Conservation (phyloP, 2,888 invertebrate species). For the Dichetophora obliterata region DNA sequence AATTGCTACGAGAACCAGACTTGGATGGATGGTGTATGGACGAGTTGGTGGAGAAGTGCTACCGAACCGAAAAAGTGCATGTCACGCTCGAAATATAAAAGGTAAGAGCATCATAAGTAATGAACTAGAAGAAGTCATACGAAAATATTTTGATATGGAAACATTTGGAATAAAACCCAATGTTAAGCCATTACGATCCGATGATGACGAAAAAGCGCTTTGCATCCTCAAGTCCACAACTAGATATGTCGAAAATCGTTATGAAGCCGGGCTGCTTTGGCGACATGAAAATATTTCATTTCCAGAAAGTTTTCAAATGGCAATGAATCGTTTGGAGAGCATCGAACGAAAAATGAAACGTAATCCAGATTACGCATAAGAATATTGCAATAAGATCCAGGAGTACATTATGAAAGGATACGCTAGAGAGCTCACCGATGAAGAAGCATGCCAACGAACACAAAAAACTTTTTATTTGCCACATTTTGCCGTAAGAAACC, state of each 20-base stretch:
- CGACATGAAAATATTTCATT: constrained; percentile 8
- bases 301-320: constrained; percentile 36
- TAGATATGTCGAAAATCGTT: constrained; percentile 12
- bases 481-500: constrained; percentile 39
- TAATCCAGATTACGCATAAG: constrained; percentile 27
- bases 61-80: not conserved
- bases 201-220: constrained; percentile 26
- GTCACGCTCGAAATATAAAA: not conserved
- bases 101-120: not conserved
- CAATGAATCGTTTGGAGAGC: not conserved
- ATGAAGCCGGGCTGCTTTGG: constrained; percentile 37
- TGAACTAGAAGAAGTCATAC: constrained; percentile 23
- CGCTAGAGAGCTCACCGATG: not conserved
- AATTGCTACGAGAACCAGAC: constrained; percentile 20
- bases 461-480: constrained; percentile 33
- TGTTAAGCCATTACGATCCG: too few relatives aligned
- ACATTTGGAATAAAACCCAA: constrained; percentile 27
- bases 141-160: constrained; percentile 26
- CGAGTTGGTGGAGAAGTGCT: not conserved
- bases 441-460: not conserved
- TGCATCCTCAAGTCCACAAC: constrained; percentile 23
- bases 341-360: constrained; percentile 23
- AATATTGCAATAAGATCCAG: not conserved
- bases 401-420: constrained; percentile 18
- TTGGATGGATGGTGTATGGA: constrained; percentile 30